These are phyloP conservation scores for Mesocricetus auratus DNA, from an alignment of 2,113 vertebrate species.

Conservation along the genomic window DNA sequence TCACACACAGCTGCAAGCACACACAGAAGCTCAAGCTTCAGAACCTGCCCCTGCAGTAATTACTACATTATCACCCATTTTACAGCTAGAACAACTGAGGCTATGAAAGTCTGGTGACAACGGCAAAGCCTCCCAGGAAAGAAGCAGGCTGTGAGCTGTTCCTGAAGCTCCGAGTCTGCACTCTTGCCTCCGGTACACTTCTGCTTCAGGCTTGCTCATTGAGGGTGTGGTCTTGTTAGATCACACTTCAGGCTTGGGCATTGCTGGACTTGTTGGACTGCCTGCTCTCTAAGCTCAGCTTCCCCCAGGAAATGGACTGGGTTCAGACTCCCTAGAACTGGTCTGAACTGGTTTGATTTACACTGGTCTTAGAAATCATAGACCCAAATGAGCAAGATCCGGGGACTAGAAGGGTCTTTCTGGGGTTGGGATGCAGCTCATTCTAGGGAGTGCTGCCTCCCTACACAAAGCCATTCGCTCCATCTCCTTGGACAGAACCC, in stretches of 20 bases:
- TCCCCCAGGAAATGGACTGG: neutral
- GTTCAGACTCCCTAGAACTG: neutral
- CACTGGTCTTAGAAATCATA: neutral
- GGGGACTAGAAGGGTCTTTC: neutral
- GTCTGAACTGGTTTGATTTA: neutral
- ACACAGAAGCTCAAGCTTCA: neutral
- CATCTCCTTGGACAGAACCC: neutral
- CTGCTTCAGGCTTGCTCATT: neutral
- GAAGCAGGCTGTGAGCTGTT: neutral
- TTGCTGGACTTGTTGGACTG: neutral
- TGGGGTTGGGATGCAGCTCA: neutral
- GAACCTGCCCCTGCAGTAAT: neutral
- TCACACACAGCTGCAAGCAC: no score
- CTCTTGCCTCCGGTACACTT: neutral
- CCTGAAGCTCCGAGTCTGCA: neutral
- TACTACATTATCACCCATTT: neutral
- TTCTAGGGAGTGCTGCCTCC: neutral
- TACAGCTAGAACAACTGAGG: neutral
- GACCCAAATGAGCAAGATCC: neutral
- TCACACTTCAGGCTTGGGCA: neutral
- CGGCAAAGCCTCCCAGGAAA: neutral
- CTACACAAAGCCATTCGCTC: no score
- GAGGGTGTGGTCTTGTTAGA: no score
- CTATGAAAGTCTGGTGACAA: neutral
- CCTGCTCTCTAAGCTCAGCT: neutral